phyloP scores from a whole-genome alignment of 2,797 vertebrate genomes.

The Anisognathus igniventris region DNA sequence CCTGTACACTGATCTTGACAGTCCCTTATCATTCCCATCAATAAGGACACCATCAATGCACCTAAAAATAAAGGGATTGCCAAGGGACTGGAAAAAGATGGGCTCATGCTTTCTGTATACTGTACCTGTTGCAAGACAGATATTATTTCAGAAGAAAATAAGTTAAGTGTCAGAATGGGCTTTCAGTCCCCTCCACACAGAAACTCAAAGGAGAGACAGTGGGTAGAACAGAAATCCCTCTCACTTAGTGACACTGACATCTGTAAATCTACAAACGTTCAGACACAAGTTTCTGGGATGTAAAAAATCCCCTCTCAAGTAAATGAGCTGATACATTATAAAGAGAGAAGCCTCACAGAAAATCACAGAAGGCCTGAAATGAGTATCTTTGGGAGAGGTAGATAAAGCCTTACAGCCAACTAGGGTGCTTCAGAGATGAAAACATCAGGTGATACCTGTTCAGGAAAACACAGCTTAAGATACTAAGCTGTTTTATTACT shows the following conservation, averaged over 20 bases:
- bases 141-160: neutral
- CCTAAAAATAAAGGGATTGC: constrained; percentile 92
- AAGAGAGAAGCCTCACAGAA: neutral
- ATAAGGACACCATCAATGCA: constrained; percentile 90
- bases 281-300: neutral
- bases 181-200: neutral
- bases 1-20: constrained; percentile 89
- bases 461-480: neutral
- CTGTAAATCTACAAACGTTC: neutral
- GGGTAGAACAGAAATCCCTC: neutral
- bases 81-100: constrained; percentile 91
- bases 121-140: constrained; percentile 77
- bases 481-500: neutral
- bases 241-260: neutral
- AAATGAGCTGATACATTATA: neutral
- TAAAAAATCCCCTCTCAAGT: neutral
- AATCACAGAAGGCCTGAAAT: neutral
- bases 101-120: constrained; percentile 89
- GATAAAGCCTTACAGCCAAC: neutral
- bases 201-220: neutral
- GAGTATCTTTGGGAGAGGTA: accelerated
- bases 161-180: neutral
- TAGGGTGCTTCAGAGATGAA: neutral
- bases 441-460: neutral
- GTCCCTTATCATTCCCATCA: constrained; percentile 91